phyloP scores from a whole-genome alignment of 2,888 invertebrate genomes.

The Scaptodrosophila latifasciaeformis region DNA sequence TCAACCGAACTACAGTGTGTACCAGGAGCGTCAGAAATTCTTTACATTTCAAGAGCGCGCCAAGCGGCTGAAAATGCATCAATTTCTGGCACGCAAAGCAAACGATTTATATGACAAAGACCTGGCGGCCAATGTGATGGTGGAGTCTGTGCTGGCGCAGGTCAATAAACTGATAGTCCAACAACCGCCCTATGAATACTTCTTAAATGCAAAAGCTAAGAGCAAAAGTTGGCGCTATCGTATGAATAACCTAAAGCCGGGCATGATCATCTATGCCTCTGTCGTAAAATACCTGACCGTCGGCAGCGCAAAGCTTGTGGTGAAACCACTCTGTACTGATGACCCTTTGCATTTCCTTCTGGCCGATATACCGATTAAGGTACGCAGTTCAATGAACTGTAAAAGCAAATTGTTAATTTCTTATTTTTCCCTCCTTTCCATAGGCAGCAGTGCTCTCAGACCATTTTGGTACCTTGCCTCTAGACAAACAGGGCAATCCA shows the following conservation, averaged over 20 bases:
- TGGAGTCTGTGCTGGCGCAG: constrained; percentile 53
- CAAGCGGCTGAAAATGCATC: constrained; percentile 88
- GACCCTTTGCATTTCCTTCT: constrained; percentile 87
- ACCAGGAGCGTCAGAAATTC: constrained; percentile 86
- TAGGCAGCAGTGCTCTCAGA: constrained; percentile 50
- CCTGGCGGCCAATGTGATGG: constrained; percentile 73
- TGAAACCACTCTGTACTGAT: constrained; percentile 88
- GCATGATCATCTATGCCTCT: constrained; percentile 86
- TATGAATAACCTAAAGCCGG: constrained; percentile 82
- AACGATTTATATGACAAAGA: constrained; percentile 82
- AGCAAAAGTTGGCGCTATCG: constrained; percentile 86
- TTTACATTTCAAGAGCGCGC: constrained; percentile 89
- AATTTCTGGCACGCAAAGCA: constrained; percentile 91
- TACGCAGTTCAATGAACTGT: constrained; percentile 70
- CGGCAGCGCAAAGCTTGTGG: constrained; percentile 69
- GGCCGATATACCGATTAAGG: constrained; percentile 91
- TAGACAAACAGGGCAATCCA: constrained; percentile 85
- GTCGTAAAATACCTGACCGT: constrained; percentile 85
- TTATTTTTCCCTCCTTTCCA: neutral
- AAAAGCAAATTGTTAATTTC: neutral
- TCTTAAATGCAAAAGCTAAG: constrained; percentile 80
- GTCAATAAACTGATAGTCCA: constrained; percentile 31
- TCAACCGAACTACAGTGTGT: constrained; percentile 83
- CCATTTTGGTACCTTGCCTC: constrained; percentile 44
- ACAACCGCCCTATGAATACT: constrained; percentile 91